These are phyloP conservation scores for Cnemophilus loriae DNA, from an alignment of 2,113 vertebrate genomes.

Conservation along the genomic window DNA sequence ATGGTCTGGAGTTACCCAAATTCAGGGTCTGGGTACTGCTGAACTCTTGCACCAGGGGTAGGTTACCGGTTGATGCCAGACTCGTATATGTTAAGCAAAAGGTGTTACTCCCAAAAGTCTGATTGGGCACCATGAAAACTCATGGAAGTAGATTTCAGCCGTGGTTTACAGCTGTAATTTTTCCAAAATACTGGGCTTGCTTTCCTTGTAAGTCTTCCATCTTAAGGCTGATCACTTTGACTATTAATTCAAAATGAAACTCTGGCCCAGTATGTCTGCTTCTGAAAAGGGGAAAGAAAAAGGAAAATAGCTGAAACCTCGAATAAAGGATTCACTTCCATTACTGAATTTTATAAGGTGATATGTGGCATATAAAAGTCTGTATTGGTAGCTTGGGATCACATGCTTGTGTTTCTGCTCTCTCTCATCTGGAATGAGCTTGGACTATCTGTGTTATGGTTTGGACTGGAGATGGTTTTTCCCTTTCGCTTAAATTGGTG, in stretches of 20 bases:
- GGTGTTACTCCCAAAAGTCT: neutral
- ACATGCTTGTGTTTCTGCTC: constrained; percentile 23
- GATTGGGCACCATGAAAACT: neutral
- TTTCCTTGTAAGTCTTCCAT: neutral
- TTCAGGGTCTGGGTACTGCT: neutral
- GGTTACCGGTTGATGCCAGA: neutral
- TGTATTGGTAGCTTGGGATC: constrained; percentile 21
- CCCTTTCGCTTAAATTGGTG: constrained; percentile 43
- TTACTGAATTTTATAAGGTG: constrained; percentile 52
- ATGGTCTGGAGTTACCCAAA: neutral
- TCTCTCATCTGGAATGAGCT: constrained; percentile 4
- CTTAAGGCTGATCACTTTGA: neutral
- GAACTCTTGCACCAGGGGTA: neutral
- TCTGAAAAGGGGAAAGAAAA: neutral
- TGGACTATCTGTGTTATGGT: constrained; percentile 36
- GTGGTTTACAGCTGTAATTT: neutral
- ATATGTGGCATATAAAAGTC: constrained; percentile 22
- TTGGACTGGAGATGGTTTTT: constrained; percentile 39
- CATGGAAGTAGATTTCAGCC: neutral
- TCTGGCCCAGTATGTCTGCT: neutral
- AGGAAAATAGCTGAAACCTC: constrained; percentile 24
- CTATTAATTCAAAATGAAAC: constrained; percentile 23
- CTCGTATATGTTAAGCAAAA: neutral
- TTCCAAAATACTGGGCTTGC: neutral
- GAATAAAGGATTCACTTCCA: constrained; percentile 28